Base-by-base conservation (phyloP, 2,888 invertebrate species). In the Charanyca ferruginea region DNA sequence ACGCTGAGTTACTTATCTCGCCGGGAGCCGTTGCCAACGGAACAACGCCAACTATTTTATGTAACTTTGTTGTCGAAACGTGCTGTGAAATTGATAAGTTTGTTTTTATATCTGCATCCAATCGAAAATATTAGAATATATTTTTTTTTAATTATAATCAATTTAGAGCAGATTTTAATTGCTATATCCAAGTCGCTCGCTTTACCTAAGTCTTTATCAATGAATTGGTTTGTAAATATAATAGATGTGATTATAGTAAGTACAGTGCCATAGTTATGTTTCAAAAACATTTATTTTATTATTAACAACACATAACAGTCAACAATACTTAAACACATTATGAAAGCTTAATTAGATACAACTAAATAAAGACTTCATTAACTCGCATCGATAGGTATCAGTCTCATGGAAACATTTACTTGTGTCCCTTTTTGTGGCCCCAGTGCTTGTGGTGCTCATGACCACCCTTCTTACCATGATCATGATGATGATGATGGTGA, bases 381-480 rank as follows among this genome's bases (percentile, higher is more conserved):
- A 83, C 82, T 87, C 81, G 85, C 82, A 86, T 83, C 74, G 81
- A 63, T 76, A 65, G 51, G 54, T 20, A 55, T 79, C 75, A 83
- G 72, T 80, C 77, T 80, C 71, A 85, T 81, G 80, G 48, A 55
- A 67, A 62, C 63, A 76, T 73, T 84, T 85, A 83, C 92, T 93
- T 89, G 83, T 94, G 95, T 71, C 95, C 95, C 90, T 96, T 96
- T 88, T 96, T 96, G 86, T 96, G 96, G 73, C 97, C 97, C 97
- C 98, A 98, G 89, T 97, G 97, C 92, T 98, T 98, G 91, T 98
- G 97, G 83, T 97, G 97, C 83, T 97, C 97, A 84, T 97, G 97
- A 44, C 97, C 98, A 47, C 98, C 98, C 92, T 98, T 98, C 94
- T 98, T 97, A 69, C 97, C 98, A 84, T 97, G 96, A 79, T 97